Base-by-base conservation (phyloP, 1,140 invertebrate species). In the Uloborus diversus region DNA sequence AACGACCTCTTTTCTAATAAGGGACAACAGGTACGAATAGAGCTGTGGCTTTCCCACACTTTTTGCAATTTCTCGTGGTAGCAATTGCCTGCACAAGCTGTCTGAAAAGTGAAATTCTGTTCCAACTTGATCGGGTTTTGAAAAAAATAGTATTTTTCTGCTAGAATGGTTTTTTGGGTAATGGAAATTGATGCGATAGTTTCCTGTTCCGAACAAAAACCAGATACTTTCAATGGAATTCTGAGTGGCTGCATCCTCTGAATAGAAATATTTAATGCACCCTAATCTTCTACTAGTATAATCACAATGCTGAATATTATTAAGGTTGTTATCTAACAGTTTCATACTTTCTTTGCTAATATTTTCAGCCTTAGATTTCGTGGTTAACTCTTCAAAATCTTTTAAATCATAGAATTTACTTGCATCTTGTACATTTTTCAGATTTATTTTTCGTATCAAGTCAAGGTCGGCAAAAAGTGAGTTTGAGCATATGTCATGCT, bases 261-360 rank as follows among this genome's bases (percentile, higher is more conserved):
- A 49, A 17, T 51, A 75, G n/a, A n/a, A 25, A 17, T 51, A n/a
- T 53, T 75, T 64, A 25, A 62, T 64, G 3, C 14, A 75, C 13
- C 33, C 23, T 33, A 75, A 49, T 4, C 25, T 28, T 53, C 35
- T 59, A 1, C 17, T 30, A 59, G 20, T 49, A 1, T 30, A 14
- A 1, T 75, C 33, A 23, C 14, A 27, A 20, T 49, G n/a, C 25
- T 14, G 4, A 20, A 2, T 32, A 17, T 32, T 2, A 32, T 51
- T 64, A 5, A 75, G 20, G 1, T n/a, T 64, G 11, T 33, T 62
- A 4, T 75, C 59, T 33, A 64, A 33, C 32, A 64, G 14, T 51
- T 51, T 51, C 27, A 75, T 27, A n/a, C 57, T 25, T 64, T 75
- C 71, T 49, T 49, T 64, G 32, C 53, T 32, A 25, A 75, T 64